Evolutionary conservation across 2,113 vertebrate genomes (phyloP), one percentile per base, ranked within the genome.

Genomic region (Varanus komodoensis): DNA sequence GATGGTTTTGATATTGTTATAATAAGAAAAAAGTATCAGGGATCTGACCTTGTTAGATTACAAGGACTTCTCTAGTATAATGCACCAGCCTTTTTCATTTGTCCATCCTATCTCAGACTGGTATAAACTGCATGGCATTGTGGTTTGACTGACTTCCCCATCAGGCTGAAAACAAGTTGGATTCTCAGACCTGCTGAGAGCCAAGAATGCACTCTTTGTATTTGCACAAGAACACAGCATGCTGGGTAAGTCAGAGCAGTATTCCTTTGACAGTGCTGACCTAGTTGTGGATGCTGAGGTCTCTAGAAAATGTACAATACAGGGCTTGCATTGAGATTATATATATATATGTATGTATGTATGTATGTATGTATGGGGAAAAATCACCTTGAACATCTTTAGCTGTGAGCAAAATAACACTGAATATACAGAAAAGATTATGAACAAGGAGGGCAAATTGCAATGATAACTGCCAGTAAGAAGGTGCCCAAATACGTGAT

Each of bases 381-480:
- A 68, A 89, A 68, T 68, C 73, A 78, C 82, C 71, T 89, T 84
- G 88, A 84, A 89, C 88, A 78, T 84, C 74, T 89, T 89, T 50
- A 77, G 54, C 71, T 89, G 57, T 34, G 67, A 89, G 38, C 69
- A n/a, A 64, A 64, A 82, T 50, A 71, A 32, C n/a, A 61, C 14
- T 64, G n/a, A 27, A 27, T 61, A 83, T 74, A 82, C n/a, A 44
- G 52, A 54, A 74, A 17, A 23, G 25, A 25, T 23, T 8, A 50
- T 34, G n/a, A n/a, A n/a, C 19, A 34, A 74, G n/a, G 50, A 32
- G 32, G 32, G 52, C 6, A 21, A 44, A 48, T 57, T 52, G 11
- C 25, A 80, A 34, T 68, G 29, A 25, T 64, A 88, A 75, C 1
- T 78, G 69, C 48, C 38, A 15, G 82, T 79, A 87, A 38, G 74